Base-by-base conservation (phyloP, 2,113 vertebrate genomes). In the Pelvicachromis taeniatus region DNA sequence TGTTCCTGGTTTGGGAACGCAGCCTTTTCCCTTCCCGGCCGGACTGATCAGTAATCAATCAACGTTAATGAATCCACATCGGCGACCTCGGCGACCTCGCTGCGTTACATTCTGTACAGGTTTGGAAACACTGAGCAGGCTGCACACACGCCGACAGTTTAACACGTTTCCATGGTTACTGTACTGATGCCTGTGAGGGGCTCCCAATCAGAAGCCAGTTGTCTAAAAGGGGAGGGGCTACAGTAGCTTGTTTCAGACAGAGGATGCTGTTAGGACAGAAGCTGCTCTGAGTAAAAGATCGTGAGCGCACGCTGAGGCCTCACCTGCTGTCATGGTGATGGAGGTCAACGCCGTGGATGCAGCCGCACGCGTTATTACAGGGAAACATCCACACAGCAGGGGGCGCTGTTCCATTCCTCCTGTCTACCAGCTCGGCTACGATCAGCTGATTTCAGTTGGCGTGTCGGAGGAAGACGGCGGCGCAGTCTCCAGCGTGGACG, bases 291-390 rank as follows among this genome's bases (percentile, higher is more conserved):
- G 12, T 68, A 68, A 68, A 23, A 21, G 35, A 0, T 65, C 4
- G 40, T 42, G 11, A 12, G 40, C 10, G 11, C 40, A 16, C 14
- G 13, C 63, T 4, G 65, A 29, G 42, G 23, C 16, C 68, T 73
- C 68, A 99, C 98, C 98, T 98, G 63, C 98, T 99, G 93, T 99
- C 98, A 97, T 99, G 98, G 81, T 97, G 95, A 95, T 99, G 95
- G 98, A 99, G 97, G 99, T 99, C 89, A 99, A 97, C 92, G 99
- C 98, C 99, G 96, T 99, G 99, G 95, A 99, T 99, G 96, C n/a
- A n/a, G n/a, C n/a, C n/a, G 21, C 0, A 13, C 14, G 13, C 16
- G 79, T 80, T 48, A 61, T 59, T 29, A 59, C 53, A 40, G 33
- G 21, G 19, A 70, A 45, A 26, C 65, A 26, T 26, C 16, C 40